A percentile compares a stretch with the other conserved stretches of the same genome.
These are phyloP conservation scores for Nothura maculosa DNA, from an alignment of 2,797 vertebrate species.

Conservation along the genomic window DNA sequence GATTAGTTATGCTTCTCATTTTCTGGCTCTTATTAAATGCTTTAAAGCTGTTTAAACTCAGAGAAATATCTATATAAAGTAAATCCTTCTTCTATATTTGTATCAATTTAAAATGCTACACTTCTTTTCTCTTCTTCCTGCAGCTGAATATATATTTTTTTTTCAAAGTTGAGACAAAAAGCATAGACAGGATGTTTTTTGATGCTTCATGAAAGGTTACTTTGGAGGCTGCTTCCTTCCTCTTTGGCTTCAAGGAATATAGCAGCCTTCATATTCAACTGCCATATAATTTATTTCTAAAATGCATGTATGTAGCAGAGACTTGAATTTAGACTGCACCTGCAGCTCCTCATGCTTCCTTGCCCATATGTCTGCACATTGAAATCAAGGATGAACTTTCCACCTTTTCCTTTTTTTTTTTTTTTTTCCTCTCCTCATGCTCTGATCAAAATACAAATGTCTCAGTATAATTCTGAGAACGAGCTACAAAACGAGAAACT, in stretches of 20 bases:
- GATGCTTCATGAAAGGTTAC: neutral
- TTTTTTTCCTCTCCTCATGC: neutral
- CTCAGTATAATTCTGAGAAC: conserved; percentile 64
- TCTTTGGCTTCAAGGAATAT: neutral
- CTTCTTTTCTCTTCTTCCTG: neutral
- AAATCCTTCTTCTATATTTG: neutral
- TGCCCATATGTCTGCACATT: neutral
- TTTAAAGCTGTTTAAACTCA: neutral
- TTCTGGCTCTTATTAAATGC: neutral
- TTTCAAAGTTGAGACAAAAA: neutral
- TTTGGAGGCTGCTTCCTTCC: neutral
- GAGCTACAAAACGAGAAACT: conserved; percentile 9
- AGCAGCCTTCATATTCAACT: neutral
- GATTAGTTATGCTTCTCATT: neutral
- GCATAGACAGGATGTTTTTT: neutral
- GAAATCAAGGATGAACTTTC: conserved; percentile 50
- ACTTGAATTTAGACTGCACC: conserved; percentile 40
- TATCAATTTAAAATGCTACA: neutral
- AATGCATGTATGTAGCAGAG: neutral
- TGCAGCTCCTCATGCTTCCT: conserved; percentile 33
- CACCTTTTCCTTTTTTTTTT: conserved; percentile 7
- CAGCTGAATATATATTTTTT: neutral
- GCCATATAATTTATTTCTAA: conserved; percentile 37
- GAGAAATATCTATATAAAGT: conserved; percentile 19
- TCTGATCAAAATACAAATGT: conserved; percentile 1